Percentiles rank a stretch among this genome's conserved stretches.
Evolutionary conservation across 2,113 vertebrate species (phyloP).

Genomic region (Macaca mulatta): DNA sequence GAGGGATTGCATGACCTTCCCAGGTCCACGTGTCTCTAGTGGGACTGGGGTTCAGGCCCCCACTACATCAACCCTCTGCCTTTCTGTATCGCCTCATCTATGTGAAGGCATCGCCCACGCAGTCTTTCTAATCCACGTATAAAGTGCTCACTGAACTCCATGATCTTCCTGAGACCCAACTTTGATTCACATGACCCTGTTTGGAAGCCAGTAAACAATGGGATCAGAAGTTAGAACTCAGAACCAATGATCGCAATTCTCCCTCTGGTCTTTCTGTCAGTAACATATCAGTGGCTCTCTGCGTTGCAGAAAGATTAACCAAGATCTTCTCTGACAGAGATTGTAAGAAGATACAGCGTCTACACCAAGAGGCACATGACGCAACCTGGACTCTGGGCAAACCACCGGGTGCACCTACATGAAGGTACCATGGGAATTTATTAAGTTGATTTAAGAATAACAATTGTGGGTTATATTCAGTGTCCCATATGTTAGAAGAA

Average conservation of each 20-base stretch:
- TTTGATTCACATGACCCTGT: not conserved
- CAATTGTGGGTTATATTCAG: not conserved
- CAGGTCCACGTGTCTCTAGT: not conserved
- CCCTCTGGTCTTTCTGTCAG: not conserved
- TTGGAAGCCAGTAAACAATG: not conserved
- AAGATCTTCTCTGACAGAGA: accelerated
- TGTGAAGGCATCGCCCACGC: no score
- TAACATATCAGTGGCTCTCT: not conserved
- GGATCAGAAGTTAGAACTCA: not conserved
- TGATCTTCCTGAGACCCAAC: not conserved
- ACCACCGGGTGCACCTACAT: accelerated
- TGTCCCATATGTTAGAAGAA: not conserved
- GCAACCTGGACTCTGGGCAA: accelerated
- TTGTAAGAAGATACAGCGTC: no score
- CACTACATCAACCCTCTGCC: not conserved
- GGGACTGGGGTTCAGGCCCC: not conserved
- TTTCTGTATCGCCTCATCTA: not conserved
- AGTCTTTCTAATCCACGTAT: not conserved
- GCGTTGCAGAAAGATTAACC: not conserved
- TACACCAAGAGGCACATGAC: no score
- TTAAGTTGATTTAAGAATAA: not conserved
- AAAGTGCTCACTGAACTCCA: not conserved
- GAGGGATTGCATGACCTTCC: not conserved
- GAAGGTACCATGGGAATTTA: not conserved
- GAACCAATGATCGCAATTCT: no score